These are phyloP conservation scores for Nysson spinosus DNA, from an alignment of 2,888 invertebrate species.

Conservation along the genomic window DNA sequence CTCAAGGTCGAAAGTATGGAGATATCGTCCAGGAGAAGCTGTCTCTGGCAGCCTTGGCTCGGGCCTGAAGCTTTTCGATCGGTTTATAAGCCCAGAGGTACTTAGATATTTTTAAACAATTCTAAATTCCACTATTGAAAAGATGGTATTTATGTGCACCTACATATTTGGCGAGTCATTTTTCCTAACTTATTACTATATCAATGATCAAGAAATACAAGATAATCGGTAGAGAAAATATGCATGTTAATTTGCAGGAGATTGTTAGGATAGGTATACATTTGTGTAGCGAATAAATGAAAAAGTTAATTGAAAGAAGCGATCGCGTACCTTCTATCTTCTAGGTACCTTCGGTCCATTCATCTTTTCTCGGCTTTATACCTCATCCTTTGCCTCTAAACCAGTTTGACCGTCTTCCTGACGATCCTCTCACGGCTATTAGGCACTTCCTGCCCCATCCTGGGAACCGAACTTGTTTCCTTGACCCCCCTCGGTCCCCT, in stretches of 20 bases:
- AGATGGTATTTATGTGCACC: too few relatives aligned
- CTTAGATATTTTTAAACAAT: constrained; percentile 17
- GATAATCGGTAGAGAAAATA: too few relatives aligned
- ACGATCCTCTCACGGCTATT: constrained; percentile 76
- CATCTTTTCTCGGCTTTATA: constrained; percentile 65
- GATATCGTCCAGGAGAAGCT: constrained; percentile 63
- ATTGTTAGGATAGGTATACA: too few relatives aligned
- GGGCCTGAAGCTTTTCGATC: constrained; percentile 57
- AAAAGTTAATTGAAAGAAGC: constrained; percentile 54
- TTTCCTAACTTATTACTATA: too few relatives aligned
- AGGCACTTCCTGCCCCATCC: constrained; percentile 75
- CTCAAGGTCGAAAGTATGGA: constrained; percentile 59
- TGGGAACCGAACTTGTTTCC: constrained; percentile 71
- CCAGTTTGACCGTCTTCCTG: constrained; percentile 70
- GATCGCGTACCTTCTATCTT: constrained; percentile 32
- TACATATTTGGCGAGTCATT: neutral
- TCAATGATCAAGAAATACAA: too few relatives aligned
- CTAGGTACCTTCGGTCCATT: constrained; percentile 66
- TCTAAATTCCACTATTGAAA: too few relatives aligned
- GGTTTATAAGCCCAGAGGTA: constrained; percentile 63
- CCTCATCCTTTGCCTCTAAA: constrained; percentile 63
- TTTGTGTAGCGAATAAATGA: neutral
- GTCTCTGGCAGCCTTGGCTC: constrained; percentile 75
- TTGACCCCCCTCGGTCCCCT: constrained; percentile 28
- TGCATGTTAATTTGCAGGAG: too few relatives aligned